Percentiles rank a stretch among this genome's conserved stretches.
Conservation (phyloP, 2,113 vertebrate species). For the Chloropsis hardwickii region DNA sequence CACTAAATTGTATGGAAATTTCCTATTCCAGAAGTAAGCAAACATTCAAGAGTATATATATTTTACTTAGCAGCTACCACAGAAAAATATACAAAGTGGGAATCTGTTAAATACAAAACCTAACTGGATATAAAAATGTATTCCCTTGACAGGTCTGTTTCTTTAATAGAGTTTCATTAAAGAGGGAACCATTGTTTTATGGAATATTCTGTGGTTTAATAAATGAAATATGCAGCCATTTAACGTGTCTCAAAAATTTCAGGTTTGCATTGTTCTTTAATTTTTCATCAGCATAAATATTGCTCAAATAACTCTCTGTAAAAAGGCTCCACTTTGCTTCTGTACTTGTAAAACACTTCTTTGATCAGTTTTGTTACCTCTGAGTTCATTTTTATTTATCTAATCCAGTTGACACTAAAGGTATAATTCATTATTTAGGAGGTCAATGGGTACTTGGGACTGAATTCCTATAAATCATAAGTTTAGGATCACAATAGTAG, state of each 20-base stretch:
- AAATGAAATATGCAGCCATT: background rate
- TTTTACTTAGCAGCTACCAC: slow-evolving; percentile 62
- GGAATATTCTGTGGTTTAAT: slow-evolving; percentile 21
- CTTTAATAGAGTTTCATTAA: slow-evolving; percentile 45
- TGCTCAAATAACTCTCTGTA: background rate
- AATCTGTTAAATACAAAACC: slow-evolving; percentile 56
- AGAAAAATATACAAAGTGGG: slow-evolving; percentile 61
- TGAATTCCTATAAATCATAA: background rate
- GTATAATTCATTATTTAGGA: background rate
- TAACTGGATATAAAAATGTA: slow-evolving; percentile 41
- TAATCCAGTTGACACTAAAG: background rate
- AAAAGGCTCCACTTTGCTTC: background rate
- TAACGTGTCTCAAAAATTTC: background rate
- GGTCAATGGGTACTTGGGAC: background rate
- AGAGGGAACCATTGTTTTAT: slow-evolving; percentile 42
- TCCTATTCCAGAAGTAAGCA: slow-evolving; percentile 60
- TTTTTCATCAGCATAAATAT: background rate
- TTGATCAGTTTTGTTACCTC: background rate
- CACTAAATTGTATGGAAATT: slow-evolving; percentile 57
- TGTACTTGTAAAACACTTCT: background rate
- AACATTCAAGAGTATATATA: slow-evolving; percentile 58
- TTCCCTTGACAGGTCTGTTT: slow-evolving; percentile 24
- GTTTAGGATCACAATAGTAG: background rate
- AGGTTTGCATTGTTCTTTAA: background rate
- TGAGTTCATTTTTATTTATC: background rate